phyloP scores from a whole-genome alignment of 2,888 invertebrate genomes.

The Diachrysia chrysitis region DNA sequence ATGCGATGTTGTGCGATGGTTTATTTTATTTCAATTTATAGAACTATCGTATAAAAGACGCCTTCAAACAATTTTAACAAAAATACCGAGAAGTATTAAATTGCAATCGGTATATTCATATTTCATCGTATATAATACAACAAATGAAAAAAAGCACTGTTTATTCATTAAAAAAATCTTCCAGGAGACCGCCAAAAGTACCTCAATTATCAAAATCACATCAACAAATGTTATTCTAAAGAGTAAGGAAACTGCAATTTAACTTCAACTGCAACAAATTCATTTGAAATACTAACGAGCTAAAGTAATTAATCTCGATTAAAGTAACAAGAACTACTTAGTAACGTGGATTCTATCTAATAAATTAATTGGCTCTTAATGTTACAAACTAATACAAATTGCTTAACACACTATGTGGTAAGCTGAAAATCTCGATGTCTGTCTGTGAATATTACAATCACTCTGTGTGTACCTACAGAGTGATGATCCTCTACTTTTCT shows the following conservation, averaged over 20 bases:
- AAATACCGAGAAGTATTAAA: no score
- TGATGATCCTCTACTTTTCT: no score
- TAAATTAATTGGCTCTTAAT: background rate
- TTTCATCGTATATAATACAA: no score
- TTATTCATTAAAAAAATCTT: no score
- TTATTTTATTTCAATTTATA: no score
- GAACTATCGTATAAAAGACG: no score
- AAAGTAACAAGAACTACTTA: constrained; percentile 13
- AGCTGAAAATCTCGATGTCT: background rate
- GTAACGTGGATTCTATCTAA: background rate
- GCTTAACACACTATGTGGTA: background rate
- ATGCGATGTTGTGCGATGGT: no score
- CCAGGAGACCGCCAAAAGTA: no score
- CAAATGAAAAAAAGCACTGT: no score
- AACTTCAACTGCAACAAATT: constrained; percentile 12
- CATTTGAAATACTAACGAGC: background rate
- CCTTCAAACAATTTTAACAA: no score
- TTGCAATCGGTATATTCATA: no score
- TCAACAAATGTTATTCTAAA: background rate
- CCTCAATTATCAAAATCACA: background rate
- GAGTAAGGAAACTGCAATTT: constrained; percentile 16
- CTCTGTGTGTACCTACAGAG: no score
- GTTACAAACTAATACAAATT: background rate
- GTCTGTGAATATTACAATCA: background rate
- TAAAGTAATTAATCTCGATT: constrained; percentile 7